These are phyloP conservation scores for Poecilia gillii DNA, from an alignment of 2,797 vertebrate genomes.

Conservation along the genomic window DNA sequence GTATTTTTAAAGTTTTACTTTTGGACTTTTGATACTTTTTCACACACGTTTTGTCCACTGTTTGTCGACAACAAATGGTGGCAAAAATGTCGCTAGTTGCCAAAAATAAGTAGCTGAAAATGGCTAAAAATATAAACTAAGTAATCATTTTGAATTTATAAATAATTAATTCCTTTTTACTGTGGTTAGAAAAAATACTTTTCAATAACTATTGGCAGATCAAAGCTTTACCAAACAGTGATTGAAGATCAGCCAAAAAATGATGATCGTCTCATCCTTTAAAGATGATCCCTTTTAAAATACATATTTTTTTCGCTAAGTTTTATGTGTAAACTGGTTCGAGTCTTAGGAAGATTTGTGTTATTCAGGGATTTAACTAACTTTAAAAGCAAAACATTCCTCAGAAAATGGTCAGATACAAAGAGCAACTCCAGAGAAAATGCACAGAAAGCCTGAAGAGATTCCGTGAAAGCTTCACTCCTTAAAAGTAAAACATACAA, in stretches of 20 bases:
- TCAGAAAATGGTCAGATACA: background rate
- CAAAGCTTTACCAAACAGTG: background rate
- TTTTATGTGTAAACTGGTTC: background rate
- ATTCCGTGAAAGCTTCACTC: background rate
- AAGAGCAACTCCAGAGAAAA: background rate
- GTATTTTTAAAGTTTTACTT: background rate
- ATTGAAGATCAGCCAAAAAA: background rate
- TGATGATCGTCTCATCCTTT: background rate
- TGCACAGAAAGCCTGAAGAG: conserved; percentile 1
- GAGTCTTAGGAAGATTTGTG: background rate
- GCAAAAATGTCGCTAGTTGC: background rate
- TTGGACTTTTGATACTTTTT: background rate
- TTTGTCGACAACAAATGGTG: background rate
- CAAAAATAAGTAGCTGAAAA: background rate
- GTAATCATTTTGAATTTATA: too few species aligned
- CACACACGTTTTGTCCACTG: background rate
- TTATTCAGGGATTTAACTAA: background rate
- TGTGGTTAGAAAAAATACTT: background rate
- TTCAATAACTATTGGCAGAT: background rate
- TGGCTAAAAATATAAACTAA: background rate
- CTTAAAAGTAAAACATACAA: background rate
- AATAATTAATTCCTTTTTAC: background rate
- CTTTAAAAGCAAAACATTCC: background rate
- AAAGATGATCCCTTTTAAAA: background rate
- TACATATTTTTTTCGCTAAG: background rate